Percentiles rank a stretch among this genome's conserved stretches.
phyloP scores from a whole-genome alignment of 1,140 invertebrate species.

The Neodiprion virginianus region DNA sequence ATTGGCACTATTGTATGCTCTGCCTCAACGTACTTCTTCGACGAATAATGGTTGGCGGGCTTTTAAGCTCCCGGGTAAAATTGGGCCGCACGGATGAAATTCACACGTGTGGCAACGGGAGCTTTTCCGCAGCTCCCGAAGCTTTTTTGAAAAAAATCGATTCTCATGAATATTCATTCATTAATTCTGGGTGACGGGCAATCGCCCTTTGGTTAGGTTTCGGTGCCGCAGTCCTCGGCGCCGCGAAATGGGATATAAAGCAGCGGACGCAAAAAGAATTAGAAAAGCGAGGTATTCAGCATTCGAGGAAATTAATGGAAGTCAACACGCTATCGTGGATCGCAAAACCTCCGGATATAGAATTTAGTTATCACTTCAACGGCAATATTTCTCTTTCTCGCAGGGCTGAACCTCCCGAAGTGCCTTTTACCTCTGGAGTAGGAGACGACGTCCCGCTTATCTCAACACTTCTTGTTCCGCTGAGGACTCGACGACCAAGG shows the following conservation, averaged over 20 bases:
- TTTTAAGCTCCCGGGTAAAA: not conserved
- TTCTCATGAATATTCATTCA: not conserved
- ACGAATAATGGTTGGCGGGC: not conserved
- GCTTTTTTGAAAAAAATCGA: not conserved
- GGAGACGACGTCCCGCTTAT: not conserved
- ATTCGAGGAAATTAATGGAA: not conserved
- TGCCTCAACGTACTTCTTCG: not conserved
- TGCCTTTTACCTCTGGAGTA: not conserved
- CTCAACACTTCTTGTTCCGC: slow-evolving; percentile 2
- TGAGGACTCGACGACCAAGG: not conserved
- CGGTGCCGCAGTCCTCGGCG: not conserved
- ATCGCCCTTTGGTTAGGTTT: too few species aligned
- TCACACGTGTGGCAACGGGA: not conserved
- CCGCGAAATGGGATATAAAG: not conserved
- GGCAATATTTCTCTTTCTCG: not conserved
- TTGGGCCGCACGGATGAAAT: not conserved
- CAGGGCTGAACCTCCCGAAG: not conserved
- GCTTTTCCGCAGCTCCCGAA: too few species aligned
- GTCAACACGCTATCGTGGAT: not conserved
- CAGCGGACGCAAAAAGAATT: not conserved
- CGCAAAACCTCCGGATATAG: not conserved
- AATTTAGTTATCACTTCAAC: not conserved
- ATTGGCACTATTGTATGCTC: not conserved
- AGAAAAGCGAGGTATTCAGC: not conserved
- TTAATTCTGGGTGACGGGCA: too few species aligned